Conservation (phyloP, 2,113 vertebrate genomes). For the Paratilapia polleni region DNA sequence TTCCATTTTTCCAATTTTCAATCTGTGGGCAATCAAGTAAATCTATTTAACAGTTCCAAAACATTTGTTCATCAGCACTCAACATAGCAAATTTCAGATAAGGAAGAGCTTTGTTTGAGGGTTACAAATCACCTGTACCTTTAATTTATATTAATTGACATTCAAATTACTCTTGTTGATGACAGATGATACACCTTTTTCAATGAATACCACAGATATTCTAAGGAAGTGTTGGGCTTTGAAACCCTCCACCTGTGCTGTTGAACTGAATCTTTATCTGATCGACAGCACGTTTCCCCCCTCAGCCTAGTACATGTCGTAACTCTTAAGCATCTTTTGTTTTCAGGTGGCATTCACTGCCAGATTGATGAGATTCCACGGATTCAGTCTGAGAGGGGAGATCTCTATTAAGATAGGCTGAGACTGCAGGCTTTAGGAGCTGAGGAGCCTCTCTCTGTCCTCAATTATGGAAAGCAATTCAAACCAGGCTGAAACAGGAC, state of each 20-base stretch:
- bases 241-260: accelerated
- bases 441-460: constrained; percentile 11
- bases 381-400: constrained; percentile 30
- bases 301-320: constrained; percentile 3
- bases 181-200: background rate
- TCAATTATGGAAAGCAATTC: constrained; percentile 36
- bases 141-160: background rate
- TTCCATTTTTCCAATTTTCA: background rate
- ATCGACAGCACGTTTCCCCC: background rate
- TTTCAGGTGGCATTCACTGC: constrained; percentile 23
- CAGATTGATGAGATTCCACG: constrained; percentile 26
- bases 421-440: constrained; percentile 45
- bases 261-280: background rate
- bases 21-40: background rate
- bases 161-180: background rate
- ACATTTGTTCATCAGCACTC: background rate
- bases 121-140: accelerated
- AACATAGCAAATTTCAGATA: background rate
- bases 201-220: background rate
- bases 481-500: constrained; percentile 2
- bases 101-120: background rate
- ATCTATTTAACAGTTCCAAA: background rate
- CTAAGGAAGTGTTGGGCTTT: background rate
- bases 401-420: constrained; percentile 69
- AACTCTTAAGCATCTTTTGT: constrained; percentile 30